Base-by-base conservation (phyloP, 2,888 invertebrate species). In the Drosophila mayaguana region DNA sequence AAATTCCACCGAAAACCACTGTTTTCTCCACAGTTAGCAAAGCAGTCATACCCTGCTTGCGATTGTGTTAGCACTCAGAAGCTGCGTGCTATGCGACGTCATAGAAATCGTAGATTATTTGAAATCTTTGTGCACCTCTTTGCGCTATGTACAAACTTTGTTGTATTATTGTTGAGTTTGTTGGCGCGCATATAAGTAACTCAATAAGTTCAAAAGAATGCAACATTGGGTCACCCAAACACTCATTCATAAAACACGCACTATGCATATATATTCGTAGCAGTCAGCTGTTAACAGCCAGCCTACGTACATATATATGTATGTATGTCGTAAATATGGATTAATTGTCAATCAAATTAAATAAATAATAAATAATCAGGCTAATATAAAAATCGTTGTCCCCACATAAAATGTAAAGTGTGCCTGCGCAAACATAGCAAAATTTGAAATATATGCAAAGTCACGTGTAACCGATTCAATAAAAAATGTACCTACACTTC, bases 11-110 rank as follows among this genome's bases (percentile, higher is more conserved):
- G 14, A 7, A 28, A n/a, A n/a, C n/a, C n/a, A n/a, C n/a, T 3
- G 7, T 12, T 25, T 28, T 8, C 22, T 34, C 42, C 34, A 18
- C 36, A 40, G 0, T n/a, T 34, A 8, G 3, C 14, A 22, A 54
- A 54, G 14, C 11, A 11, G 14, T 28, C 25, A 9, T 12, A 12
- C 48, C 40, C 48, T 50, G 38, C 20, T 65, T 56, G 50, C 14
- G 1, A 22, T 8, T 3, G 1, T 16, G 22, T 14, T 8, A 7
- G 16, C n/a, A n/a, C 1, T 11, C 28, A 56, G 12, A 56, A 18
- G 50, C 64, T 56, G 20, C 5, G 6, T 22, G 67, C 8, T 63
- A 51, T 9, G 14, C 1, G 6, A 2, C 12, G 5, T 12, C 25
- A 8, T 8, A 14, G 16, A 4, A 22, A 8, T 9, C 1, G 9